Percentiles rank a stretch among this genome's conserved stretches.
These are phyloP conservation scores for Mallateleia sp. DNA, from an alignment of 2,888 invertebrate genomes.

Conservation along the genomic window DNA sequence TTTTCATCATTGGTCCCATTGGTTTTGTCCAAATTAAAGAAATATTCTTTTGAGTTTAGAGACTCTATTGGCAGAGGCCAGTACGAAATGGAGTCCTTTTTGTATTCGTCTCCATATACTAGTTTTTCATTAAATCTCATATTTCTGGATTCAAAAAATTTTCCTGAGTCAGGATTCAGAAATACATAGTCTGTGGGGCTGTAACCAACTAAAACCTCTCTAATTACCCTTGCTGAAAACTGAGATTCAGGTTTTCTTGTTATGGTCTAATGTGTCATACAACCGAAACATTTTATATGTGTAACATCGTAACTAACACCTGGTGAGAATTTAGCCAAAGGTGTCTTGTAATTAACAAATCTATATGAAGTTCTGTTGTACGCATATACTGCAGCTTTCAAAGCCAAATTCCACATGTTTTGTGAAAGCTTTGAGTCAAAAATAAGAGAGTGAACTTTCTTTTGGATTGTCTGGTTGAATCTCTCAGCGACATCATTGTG, in stretches of 20 bases:
- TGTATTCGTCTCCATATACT: conserved; percentile 76
- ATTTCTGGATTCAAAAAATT: conserved; percentile 75
- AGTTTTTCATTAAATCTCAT: conserved; percentile 79
- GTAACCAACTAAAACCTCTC: conserved; percentile 60
- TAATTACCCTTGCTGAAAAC: conserved; percentile 47
- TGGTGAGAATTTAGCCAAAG: conserved; percentile 61
- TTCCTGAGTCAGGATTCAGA: conserved; percentile 71
- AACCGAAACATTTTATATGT: conserved; percentile 66
- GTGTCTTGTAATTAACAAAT: conserved; percentile 55
- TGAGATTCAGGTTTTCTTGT: conserved; percentile 57
- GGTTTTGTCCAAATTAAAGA: too few species aligned
- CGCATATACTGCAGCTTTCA: conserved; percentile 61
- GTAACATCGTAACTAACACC: conserved; percentile 50
- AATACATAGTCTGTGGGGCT: conserved; percentile 63
- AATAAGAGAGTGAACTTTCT: conserved; percentile 52
- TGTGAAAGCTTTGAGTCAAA: conserved; percentile 59
- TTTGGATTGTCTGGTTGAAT: conserved; percentile 39
- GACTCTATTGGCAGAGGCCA: too few species aligned
- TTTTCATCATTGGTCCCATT: too few species aligned
- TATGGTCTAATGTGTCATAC: conserved; percentile 64
- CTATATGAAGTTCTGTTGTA: conserved; percentile 69
- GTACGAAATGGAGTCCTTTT: too few species aligned
- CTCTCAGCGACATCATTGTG: too few species aligned
- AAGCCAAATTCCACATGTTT: conserved; percentile 79
- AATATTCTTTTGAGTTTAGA: too few species aligned